phyloP scores from a whole-genome alignment of 2,888 invertebrate genomes.

The Periphyllus acericola region DNA sequence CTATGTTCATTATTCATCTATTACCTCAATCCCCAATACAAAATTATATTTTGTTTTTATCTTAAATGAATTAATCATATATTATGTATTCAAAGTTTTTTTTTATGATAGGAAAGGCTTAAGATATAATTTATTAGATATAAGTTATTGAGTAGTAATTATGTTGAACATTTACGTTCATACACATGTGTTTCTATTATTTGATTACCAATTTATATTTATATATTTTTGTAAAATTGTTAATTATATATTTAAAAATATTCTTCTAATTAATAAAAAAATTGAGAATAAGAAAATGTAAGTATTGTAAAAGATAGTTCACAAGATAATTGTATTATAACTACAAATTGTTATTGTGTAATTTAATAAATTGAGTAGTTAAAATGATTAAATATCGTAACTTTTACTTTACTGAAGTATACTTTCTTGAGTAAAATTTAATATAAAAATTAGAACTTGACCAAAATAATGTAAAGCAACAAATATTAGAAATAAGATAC shows the following conservation, averaged over 20 bases:
- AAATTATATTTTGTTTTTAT: conserved; percentile 15
- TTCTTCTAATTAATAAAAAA: neutral
- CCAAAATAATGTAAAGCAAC: too few species aligned
- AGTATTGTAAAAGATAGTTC: too few species aligned
- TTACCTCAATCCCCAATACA: neutral
- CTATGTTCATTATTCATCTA: neutral
- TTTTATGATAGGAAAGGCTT: conserved; percentile 10
- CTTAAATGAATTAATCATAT: conserved; percentile 7
- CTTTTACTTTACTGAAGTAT: neutral
- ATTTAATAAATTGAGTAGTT: neutral
- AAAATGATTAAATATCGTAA: neutral
- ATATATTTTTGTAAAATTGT: neutral
- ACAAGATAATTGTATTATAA: neutral
- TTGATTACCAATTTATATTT: neutral
- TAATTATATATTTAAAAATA: neutral
- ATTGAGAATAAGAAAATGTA: neutral
- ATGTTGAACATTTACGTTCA: neutral
- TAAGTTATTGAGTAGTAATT: conserved; percentile 21
- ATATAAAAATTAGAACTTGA: too few species aligned
- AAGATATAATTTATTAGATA: conserved; percentile 3
- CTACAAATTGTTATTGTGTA: neutral
- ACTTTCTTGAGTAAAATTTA: too few species aligned
- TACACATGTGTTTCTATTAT: conserved; percentile 4
- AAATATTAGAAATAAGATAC: neutral
- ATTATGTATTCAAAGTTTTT: neutral